Base-by-base conservation (phyloP, 2,797 vertebrate species). In the Falco novaeseelandiae region DNA sequence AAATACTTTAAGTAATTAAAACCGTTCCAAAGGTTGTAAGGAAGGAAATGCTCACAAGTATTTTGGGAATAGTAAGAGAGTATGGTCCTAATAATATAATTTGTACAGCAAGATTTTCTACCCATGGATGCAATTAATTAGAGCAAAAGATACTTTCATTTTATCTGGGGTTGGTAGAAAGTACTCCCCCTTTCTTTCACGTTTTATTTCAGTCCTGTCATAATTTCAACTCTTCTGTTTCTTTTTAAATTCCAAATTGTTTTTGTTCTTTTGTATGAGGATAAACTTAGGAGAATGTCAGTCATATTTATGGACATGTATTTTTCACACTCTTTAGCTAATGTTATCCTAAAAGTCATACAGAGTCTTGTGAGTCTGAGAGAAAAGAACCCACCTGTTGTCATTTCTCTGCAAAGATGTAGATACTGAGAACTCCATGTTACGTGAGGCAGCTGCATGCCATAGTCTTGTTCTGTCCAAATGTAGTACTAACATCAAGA, bases 251-350 rank as follows among this genome's bases (percentile, higher is more conserved):
- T 88, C 38, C 51, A 89, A 70, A 82, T 95, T 87, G 80, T 87
- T 97, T 91, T 48, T 42, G 42, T 84, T 89, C 55, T 81, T 81
- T 73, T 12, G 3, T 81, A 54, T n/a, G 65, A 80, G 66, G 52
- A 83, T 86, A 77, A 83, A 78, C 66, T 93, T 80, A 74, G 82
- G 66, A 85, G 55, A 32, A 80, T 85, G 61, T 83, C 29, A 46
- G 76, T 71, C 79, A 42, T 92, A 58, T 88, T 96, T 91, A 81
- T 67, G 87, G 90, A 88, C 71, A 30, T 34, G 16, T 69, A 20
- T 70, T 83, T 96, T 96, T 96, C 57, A 84, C 29, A 59, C 79
- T 93, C 62, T 87, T 92, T 94, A 93, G 90, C 83, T 90, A 76
- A 36, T 61, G 14, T 70, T 70, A 34, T 57, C 36, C 29, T 83